Percentiles rank a stretch among this genome's conserved stretches.
phyloP scores from a whole-genome alignment of 2,113 vertebrate genomes.

The Laterallus jamaicensis region DNA sequence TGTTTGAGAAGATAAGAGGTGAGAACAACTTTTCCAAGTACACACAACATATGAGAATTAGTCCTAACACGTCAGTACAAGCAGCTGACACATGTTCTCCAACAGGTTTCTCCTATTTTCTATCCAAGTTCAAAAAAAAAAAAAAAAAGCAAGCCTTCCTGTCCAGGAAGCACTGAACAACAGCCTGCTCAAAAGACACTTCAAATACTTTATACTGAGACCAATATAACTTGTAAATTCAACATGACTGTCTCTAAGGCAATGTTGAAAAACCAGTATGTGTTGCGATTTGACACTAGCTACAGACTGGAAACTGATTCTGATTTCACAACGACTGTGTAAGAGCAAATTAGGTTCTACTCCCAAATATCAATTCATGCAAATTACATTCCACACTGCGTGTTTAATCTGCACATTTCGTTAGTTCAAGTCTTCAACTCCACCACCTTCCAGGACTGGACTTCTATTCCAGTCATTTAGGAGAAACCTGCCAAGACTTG shows the following conservation, averaged over 20 bases:
- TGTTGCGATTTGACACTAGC: not conserved
- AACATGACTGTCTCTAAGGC: not conserved
- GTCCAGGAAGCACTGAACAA: not conserved
- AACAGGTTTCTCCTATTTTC: not conserved
- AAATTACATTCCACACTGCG: not conserved
- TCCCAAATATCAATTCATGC: not conserved
- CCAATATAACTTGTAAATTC: not conserved
- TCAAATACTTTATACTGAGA: not conserved
- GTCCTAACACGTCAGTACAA: not conserved
- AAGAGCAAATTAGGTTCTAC: not conserved
- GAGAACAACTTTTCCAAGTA: conserved; percentile 40
- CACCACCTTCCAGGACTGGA: not conserved
- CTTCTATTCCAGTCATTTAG: conserved; percentile 7
- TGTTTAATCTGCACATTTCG: not conserved
- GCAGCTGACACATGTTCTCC: not conserved
- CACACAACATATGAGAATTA: not conserved
- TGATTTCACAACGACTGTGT: not conserved
- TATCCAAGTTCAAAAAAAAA: not conserved
- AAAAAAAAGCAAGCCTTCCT: not conserved
- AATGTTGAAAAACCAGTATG: accelerated
- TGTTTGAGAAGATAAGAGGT: conserved; percentile 14
- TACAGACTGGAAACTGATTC: not conserved
- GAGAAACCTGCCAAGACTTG: not conserved
- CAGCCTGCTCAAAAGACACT: not conserved
- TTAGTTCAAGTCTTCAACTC: not conserved